Evolutionary conservation across 2,888 invertebrate species (phyloP), one percentile per base, ranked within the genome.

Genomic region (Eurytoma adleriae): DNA sequence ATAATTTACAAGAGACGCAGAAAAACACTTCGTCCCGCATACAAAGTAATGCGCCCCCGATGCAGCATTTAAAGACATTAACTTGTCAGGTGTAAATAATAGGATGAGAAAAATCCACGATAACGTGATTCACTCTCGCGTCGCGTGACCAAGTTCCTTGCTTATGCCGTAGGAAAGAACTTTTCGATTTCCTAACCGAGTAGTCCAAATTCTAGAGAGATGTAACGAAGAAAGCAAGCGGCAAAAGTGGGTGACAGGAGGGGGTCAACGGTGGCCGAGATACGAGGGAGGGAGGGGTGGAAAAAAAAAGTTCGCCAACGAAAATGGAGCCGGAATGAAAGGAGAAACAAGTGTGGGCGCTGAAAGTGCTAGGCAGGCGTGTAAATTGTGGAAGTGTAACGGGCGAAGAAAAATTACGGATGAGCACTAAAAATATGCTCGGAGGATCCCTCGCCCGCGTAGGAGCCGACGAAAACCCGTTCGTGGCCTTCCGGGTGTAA

Each of bases 1-100:
- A 54, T 54, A 54, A 54, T 54, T 54, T 54, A n/a, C n/a, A n/a
- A 3, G 54, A 54, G 14, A n/a, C 54, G 54, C 54, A 16, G 54
- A 14, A 54, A 69, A 56, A 56, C 18, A 27, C 69, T 14, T 13
- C 14, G 18, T 69, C 69, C 5, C 62, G 16, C 1, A 5, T 12
- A n/a, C n/a, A 13, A 16, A 10, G 7, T 30, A 61, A 48, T n/a
- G 18, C 40, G 64, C 40, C 40, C 64, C 10, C 18, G 61, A 64
- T 56, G 72, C 72, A 54, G 20, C 27, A 54, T 24, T 66, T 56
- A 48, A 74, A 40, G 48, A 66, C 56, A 74, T 74, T 74, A 74
- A 66, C 73, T 40, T 64, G 56, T 57, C 73, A 66, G 40, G 20
- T 24, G 12, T 74, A 66, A 74, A 56, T 74, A 56, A 74, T 74